Evolutionary conservation across 1,140 invertebrate genomes (phyloP), one percentile per base, ranked within the genome.

Genomic region (Anadara kagoshimensis): DNA sequence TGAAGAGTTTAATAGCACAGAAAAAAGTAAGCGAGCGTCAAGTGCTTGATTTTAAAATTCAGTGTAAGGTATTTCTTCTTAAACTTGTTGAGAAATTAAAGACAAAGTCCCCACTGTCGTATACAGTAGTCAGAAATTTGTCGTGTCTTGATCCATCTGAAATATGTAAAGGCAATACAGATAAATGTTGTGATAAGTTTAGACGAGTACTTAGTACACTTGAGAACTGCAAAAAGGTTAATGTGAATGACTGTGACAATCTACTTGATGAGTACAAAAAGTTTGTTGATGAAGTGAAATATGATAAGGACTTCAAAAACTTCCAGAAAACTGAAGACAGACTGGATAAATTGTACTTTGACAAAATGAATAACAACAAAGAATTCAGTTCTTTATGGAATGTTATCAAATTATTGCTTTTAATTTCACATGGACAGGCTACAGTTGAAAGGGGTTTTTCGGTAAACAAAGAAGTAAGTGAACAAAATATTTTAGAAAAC

Each of bases 391-490:
- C 10, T 16, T 24, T 56, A 24, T 29, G 10, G 7, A 22, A 7
- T 8, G 20, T 58, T 16, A 26, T 58, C 5, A 58, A 12, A 26
- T 8, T 58, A 24, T 58, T 11, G 5, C 5, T 26, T 24, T 20
- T 58, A 26, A 4, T 58, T 5, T 58, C 56, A 58, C 56, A 58
- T 29, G 56, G 56, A 10, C 20, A 58, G 22, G 56, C 56, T 3
- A 8, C 5, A 20, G 51, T 61, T 7, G 16, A 61, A n/a, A 65
- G 78, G 36, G 81, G 81, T 2, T 83, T 84, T 73, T 80, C 69
- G 16, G 56, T 80, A 29, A 83, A 82, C 49, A 82, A 82, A 61
- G 67, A 82, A 54, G 49, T 80, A 12, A 54, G 49, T 14, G 67
- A 69, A 0, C 78, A 79, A 69, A 82, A 85, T 71, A 26, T 85